phyloP scores from a whole-genome alignment of 2,888 invertebrate species.

The Nomada fabriciana region DNA sequence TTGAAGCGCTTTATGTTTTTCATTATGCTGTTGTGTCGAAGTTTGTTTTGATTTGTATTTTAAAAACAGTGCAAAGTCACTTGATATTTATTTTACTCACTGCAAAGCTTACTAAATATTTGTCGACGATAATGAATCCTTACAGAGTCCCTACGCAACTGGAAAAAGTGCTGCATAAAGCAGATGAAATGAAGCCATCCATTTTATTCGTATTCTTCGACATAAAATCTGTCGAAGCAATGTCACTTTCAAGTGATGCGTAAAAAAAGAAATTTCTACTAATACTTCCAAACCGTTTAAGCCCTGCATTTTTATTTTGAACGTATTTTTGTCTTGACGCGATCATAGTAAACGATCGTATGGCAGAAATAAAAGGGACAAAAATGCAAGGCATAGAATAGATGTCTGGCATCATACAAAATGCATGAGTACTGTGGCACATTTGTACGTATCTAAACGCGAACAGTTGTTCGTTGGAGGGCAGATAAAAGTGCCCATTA shows the following conservation, averaged over 20 bases:
- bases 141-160: background rate
- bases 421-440: background rate
- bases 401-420: background rate
- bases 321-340: background rate
- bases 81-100: background rate
- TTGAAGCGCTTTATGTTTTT: background rate
- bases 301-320: background rate
- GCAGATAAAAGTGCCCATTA: constrained; percentile 29
- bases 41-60: too few species aligned
- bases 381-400: background rate
- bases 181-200: background rate
- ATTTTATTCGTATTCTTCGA: background rate
- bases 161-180: background rate
- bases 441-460: background rate
- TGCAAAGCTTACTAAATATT: background rate
- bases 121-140: background rate
- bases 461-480: constrained; percentile 4
- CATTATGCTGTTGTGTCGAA: background rate
- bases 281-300: background rate
- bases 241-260: too few species aligned
- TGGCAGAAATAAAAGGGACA: background rate
- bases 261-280: background rate
- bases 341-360: background rate
- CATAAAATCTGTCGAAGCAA: too few species aligned
- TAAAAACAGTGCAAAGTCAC: too few species aligned